Conservation (phyloP, 1,140 invertebrate species). For the Meloidogyne hapla region DNA sequence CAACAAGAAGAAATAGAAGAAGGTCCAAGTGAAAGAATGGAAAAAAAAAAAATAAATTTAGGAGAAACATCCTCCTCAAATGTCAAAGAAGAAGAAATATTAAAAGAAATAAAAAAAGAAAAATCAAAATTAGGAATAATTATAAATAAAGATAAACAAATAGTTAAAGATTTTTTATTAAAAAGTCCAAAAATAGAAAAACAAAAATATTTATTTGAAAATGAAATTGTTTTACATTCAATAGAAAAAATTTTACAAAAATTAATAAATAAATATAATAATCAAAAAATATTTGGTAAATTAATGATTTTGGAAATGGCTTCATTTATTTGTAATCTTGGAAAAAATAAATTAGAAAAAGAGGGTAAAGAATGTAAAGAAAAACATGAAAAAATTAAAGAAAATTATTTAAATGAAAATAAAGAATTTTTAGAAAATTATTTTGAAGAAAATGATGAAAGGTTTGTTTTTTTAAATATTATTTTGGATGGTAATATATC, state of each 20-base stretch:
- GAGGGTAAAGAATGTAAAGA: not conserved
- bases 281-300: not conserved
- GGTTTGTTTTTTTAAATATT: too few species aligned
- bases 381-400: not conserved
- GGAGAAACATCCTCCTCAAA: too few species aligned
- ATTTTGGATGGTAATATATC: too few species aligned
- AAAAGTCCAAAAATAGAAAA: not conserved
- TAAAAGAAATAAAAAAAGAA: not conserved
- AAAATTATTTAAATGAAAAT: not conserved
- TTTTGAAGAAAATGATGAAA: not conserved
- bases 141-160: not conserved
- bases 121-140: not conserved
- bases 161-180: not conserved
- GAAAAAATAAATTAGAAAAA: slow-evolving; percentile 3
- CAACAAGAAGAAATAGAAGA: not conserved
- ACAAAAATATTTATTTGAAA: slow-evolving; percentile 3
- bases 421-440: not conserved
- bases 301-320: not conserved
- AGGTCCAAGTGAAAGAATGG: not conserved
- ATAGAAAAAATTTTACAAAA: not conserved
- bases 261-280: slow-evolving; percentile 7
- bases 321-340: not conserved
- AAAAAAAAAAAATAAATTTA: too few species aligned
- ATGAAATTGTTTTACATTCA: not conserved
- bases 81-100: not conserved